Base-by-base conservation (phyloP, 2,797 vertebrate species). In the Yasuhikotakia modesta region DNA sequence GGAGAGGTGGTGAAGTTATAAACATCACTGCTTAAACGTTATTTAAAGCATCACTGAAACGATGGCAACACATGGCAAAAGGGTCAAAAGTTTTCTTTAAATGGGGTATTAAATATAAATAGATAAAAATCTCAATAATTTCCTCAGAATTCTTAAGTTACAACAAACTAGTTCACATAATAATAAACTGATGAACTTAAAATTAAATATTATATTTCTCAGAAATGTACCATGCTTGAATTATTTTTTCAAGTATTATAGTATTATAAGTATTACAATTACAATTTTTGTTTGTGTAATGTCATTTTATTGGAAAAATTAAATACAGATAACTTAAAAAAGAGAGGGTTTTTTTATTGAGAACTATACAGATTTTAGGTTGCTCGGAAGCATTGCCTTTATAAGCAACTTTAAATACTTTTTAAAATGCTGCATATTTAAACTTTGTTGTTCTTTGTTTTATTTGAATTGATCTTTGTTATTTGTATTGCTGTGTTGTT, bases 1-100 rank as follows among this genome's bases (percentile, higher is more conserved):
- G 90, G 90, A 90, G 86, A 89, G 58, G 22, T 27, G 48, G 17
- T 24, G 45, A 57, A 13, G 10, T 11, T 27, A 58, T 58, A 58
- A 58, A 58, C 55, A 58, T 58, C 13, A 30, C 24, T 60, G 22
- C 14, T 58, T 30, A 60, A 48, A 48, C 3, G 3, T 17, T 4
- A 43, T 43, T 43, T 43, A 43, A 43, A 60, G 16, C 57, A 30
- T 27, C 22, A 58, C 22, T 27, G 12, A 57, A 5, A 11, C 24
- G 22, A n/a, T n/a, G n/a, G n/a, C n/a, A n/a, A 22, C 53, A 58
- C 13, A 58, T 14, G 13, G 4, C 2, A 58, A 58, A 58, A 24
- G 4, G 14, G 13, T 24, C 12, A 58, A 58, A 27, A 24, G 16
- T 50, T 58, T 12, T 13, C 3, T 57, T 57, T 57, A 57, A 24